Evolutionary conservation across 2,113 vertebrate species (phyloP).

Genomic region (Bettongia penicillata): DNA sequence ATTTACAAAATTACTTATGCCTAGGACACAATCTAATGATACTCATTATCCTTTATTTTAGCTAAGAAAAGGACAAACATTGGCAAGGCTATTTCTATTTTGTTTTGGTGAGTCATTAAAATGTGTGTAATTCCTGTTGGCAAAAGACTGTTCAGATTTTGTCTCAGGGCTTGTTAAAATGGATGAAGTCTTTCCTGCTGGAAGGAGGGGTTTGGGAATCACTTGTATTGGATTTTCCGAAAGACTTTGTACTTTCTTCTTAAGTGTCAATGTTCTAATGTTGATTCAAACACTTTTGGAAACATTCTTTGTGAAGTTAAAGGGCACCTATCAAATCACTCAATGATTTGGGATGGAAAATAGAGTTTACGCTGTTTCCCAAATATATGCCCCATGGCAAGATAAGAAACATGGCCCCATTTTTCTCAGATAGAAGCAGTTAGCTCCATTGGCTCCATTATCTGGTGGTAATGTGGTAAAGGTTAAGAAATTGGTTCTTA

Average conservation of each 20-base stretch:
- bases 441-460: constrained; percentile 38
- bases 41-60: neutral
- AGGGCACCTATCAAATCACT: constrained; percentile 59
- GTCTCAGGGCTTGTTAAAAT: constrained; percentile 53
- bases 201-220: neutral
- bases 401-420: constrained; percentile 68
- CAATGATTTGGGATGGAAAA: constrained; percentile 27
- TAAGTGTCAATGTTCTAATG: constrained; percentile 56
- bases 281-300: constrained; percentile 71
- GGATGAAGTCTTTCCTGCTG: constrained; percentile 39
- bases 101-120: constrained; percentile 38
- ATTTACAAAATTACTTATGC: constrained; percentile 26
- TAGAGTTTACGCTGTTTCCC: constrained; percentile 46
- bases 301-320: constrained; percentile 34
- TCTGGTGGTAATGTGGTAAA: constrained; percentile 67
- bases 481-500: constrained; percentile 66
- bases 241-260: constrained; percentile 47
- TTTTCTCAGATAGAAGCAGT: constrained; percentile 56
- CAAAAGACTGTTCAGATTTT: constrained; percentile 25
- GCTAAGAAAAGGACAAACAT: neutral
- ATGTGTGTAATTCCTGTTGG: constrained; percentile 31
- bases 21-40: neutral
- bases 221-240: neutral
- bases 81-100: constrained; percentile 40
- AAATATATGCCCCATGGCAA: constrained; percentile 54